A percentile compares a stretch with the other conserved stretches of the same genome.
Conservation (phyloP, 2,888 invertebrate genomes). For the Cloeon dipterum region DNA sequence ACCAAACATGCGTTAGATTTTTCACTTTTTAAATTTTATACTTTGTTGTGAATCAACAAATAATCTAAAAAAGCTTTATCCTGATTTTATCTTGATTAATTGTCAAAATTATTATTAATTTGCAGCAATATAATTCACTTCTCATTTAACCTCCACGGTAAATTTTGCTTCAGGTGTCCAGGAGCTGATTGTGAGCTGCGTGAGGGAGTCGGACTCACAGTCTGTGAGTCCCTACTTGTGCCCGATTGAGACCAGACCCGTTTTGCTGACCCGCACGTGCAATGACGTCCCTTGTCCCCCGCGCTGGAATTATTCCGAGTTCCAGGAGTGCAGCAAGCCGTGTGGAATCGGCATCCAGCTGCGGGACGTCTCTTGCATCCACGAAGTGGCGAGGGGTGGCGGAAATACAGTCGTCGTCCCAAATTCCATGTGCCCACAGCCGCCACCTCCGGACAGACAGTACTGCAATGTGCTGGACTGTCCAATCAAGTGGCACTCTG, state of each 20-base stretch:
- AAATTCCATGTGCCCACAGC: slow-evolving; percentile 78
- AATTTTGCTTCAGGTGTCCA: slow-evolving; percentile 36
- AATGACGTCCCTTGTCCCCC: slow-evolving; percentile 93
- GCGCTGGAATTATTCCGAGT: slow-evolving; percentile 80
- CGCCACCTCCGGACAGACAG: slow-evolving; percentile 68
- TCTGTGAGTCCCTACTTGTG: slow-evolving; percentile 76
- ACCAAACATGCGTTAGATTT: background rate
- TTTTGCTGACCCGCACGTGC: slow-evolving; percentile 69
- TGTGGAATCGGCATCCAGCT: slow-evolving; percentile 89
- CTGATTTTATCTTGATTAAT: too few species aligned
- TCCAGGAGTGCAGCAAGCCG: slow-evolving; percentile 70
- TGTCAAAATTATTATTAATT: too few species aligned
- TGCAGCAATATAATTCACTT: too few species aligned
- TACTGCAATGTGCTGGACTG: slow-evolving; percentile 86
- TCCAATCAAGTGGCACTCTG: slow-evolving; percentile 70
- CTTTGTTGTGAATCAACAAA: too few species aligned
- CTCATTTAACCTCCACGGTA: too few species aligned
- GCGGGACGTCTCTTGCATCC: slow-evolving; percentile 71
- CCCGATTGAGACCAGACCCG: slow-evolving; percentile 65
- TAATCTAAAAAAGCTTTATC: too few species aligned
- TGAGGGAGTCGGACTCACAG: slow-evolving; percentile 64
- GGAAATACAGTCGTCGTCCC: slow-evolving; percentile 83
- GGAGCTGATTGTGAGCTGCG: slow-evolving; percentile 72
- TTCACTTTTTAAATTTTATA: background rate
- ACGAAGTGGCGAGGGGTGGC: slow-evolving; percentile 65